Evolutionary conservation across 2,113 vertebrate genomes (phyloP).

Genomic region (Megaptera novaeangliae): DNA sequence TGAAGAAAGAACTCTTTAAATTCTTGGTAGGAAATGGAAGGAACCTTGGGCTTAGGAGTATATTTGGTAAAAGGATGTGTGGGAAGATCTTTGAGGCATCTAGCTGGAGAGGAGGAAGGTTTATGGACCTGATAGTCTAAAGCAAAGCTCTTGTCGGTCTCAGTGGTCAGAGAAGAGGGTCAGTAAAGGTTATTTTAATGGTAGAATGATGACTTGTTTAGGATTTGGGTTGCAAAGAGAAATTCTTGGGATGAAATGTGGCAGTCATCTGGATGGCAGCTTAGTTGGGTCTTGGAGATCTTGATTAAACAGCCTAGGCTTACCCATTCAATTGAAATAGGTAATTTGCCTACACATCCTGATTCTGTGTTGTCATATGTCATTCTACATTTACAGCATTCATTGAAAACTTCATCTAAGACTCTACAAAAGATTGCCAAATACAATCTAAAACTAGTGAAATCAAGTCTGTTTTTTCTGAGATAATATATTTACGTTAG

Average conservation of each 20-base stretch:
- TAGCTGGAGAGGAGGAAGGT: neutral
- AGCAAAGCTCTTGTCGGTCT: neutral
- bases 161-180: neutral
- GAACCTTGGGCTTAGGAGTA: neutral
- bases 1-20: neutral
- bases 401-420: neutral
- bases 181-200: neutral
- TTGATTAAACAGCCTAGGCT: neutral
- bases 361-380: neutral
- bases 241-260: neutral
- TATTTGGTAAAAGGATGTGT: neutral
- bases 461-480: conserved; percentile 25
- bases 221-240: neutral
- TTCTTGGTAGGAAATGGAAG: conserved; percentile 1
- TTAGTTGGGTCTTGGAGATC: neutral
- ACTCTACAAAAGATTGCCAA: neutral
- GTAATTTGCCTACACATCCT: neutral
- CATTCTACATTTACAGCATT: neutral
- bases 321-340: neutral
- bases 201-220: neutral
- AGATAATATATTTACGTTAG: neutral
- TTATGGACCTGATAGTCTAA: neutral
- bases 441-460: conserved; percentile 6
- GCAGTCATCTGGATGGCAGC: neutral
- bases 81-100: neutral